These are phyloP conservation scores for Schrankia costaestrigalis DNA, from an alignment of 2,888 invertebrate genomes.

Conservation along the genomic window DNA sequence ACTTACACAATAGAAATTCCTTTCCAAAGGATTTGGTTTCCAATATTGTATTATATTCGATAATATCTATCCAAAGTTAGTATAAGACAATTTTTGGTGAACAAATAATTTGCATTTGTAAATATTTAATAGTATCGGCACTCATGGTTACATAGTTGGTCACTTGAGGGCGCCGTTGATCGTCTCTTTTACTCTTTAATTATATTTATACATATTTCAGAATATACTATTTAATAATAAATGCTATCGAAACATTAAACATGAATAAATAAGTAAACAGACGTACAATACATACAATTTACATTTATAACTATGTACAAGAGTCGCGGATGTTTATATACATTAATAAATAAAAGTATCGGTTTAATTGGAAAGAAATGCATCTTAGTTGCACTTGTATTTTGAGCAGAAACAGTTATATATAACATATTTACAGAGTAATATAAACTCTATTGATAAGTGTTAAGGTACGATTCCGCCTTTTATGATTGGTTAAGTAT, in stretches of 20 bases:
- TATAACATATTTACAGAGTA: no score
- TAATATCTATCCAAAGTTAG: conserved; percentile 52
- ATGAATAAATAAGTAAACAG: not conserved
- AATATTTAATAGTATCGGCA: conserved; percentile 62
- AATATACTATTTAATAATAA: not conserved
- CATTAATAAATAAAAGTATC: no score
- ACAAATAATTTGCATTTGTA: conserved; percentile 52
- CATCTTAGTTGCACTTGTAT: no score
- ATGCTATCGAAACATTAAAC: not conserved
- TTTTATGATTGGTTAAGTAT: not conserved
- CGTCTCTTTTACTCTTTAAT: conserved; percentile 11
- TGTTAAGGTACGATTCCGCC: not conserved
- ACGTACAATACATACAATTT: not conserved
- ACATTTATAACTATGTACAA: no score
- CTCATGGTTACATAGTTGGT: conserved; percentile 58
- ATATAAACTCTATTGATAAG: not conserved
- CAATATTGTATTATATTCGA: conserved; percentile 32
- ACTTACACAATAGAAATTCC: conserved; percentile 24
- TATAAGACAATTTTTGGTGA: conserved; percentile 44
- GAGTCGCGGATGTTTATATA: no score
- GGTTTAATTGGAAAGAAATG: no score
- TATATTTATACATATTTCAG: no score
- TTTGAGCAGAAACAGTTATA: no score
- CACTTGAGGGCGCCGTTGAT: conserved; percentile 49
- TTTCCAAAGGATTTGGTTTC: conserved; percentile 23